Evolutionary conservation across 1,140 invertebrate genomes (phyloP), one percentile per base, ranked within the genome.

Genomic region (Pogonognathellus flavescens): DNA sequence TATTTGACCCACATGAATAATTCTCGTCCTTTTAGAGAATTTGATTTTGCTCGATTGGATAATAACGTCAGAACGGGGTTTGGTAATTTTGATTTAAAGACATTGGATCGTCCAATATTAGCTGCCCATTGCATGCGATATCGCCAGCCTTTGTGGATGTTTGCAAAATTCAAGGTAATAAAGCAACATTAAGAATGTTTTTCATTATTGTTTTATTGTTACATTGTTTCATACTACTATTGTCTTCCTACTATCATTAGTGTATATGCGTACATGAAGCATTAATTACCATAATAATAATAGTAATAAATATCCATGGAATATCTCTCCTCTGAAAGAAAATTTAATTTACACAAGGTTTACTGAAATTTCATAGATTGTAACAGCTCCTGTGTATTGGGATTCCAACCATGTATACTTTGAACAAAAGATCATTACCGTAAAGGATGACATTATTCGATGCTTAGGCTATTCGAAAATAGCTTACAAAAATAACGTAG

Each of bases 41-140:
- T 96, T 80, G 95, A 96, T 89, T 96, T 96, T 90, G 95, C 94
- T 3, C 92, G 95, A 31, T 95, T 96, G 89, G 93, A 95, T 87
- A 88, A 82, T 90, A 16, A 2, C 9, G 50, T 50, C 11, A 25
- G 72, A 18, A 52, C 18, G 8, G 72, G 72, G 0, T 66, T 66
- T 14, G 22, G 13, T 25, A 25, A 66, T 25, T 11, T 66, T 2
- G 10, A 2, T 13, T 25, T 25, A 66, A 13, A 25, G 3, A 25
- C 22, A 5, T 20, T 14, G 9, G 25, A 11, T 1, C 11, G 14
- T 10, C 62, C 62, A n/a, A 31, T 76, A 16, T 2, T 76, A 5
- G 41, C 70, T 9, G 70, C 70, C 9, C 31, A 50, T n/a, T 76
- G 70, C 25, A 94, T 95, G 9, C 91, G 95, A 76, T 96, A 96